Conservation (phyloP, 1,140 invertebrate genomes). For the Cyphomyrmex costatus region DNA sequence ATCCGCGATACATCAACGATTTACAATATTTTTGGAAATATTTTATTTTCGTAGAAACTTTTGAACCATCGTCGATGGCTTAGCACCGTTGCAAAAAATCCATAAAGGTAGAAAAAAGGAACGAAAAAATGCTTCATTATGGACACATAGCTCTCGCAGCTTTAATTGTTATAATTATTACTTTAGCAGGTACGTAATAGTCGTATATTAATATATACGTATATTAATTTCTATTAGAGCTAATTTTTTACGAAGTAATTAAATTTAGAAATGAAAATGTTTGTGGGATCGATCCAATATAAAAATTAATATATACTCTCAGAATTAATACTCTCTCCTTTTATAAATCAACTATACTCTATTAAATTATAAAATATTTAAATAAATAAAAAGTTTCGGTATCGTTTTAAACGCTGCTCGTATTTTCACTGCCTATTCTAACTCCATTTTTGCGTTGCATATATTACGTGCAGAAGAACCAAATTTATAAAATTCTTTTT, state of each 20-base stretch:
- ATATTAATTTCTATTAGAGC: not conserved
- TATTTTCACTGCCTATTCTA: not conserved
- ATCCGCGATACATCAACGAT: not conserved
- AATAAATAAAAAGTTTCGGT: not conserved
- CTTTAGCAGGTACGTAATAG: conserved; percentile 58
- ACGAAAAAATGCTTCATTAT: conserved; percentile 64
- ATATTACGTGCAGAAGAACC: not conserved
- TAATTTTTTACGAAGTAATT: not conserved
- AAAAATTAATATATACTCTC: not conserved
- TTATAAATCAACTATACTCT: too few species aligned
- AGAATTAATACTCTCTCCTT: not conserved
- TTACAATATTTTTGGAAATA: conserved; percentile 10
- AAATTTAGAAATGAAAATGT: not conserved
- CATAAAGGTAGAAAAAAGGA: conserved; percentile 37
- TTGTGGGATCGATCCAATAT: not conserved
- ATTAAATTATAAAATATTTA: too few species aligned
- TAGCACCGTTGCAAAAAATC: conserved; percentile 29
- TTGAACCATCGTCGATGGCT: conserved; percentile 48
- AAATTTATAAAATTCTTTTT: conserved; percentile 37
- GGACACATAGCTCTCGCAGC: conserved; percentile 69
- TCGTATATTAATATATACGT: not conserved
- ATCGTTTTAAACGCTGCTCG: not conserved
- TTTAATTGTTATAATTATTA: conserved; percentile 70
- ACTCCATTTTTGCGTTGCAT: not conserved
- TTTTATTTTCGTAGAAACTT: conserved; percentile 39